phyloP scores from a whole-genome alignment of 2,888 invertebrate genomes.

The Uloborus plumipes region DNA sequence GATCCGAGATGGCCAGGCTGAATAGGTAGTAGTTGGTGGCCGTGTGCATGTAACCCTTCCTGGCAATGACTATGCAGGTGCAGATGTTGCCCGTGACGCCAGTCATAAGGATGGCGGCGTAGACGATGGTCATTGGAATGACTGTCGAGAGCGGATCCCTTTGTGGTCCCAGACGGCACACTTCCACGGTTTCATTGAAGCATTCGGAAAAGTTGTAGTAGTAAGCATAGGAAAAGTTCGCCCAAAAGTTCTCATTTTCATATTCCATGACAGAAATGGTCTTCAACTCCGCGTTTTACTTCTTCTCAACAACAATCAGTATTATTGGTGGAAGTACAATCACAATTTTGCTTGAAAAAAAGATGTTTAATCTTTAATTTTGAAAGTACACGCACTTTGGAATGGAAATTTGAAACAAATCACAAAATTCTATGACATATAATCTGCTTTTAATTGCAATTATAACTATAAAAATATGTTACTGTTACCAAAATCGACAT shows the following conservation, averaged over 20 bases:
- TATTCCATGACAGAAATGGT: background rate
- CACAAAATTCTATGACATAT: no score
- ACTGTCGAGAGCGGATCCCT: slow-evolving; percentile 51
- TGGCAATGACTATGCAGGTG: slow-evolving; percentile 84
- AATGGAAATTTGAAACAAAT: no score
- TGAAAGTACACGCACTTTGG: no score
- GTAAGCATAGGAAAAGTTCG: slow-evolving; percentile 4
- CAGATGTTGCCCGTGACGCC: slow-evolving; percentile 82
- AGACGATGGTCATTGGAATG: slow-evolving; percentile 77
- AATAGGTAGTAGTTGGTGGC: slow-evolving; percentile 88
- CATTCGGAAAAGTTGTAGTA: slow-evolving; percentile 24
- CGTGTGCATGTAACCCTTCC: slow-evolving; percentile 85
- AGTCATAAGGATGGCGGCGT: slow-evolving; percentile 79
- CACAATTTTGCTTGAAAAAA: no score
- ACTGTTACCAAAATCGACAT: no score
- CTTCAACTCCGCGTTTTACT: no score
- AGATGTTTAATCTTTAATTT: no score
- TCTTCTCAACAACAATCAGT: no score
- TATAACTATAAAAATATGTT: no score
- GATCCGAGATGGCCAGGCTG: slow-evolving; percentile 85
- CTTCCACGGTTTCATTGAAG: slow-evolving; percentile 19
- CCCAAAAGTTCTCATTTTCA: slow-evolving; percentile 6
- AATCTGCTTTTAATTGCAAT: no score
- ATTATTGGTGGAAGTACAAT: no score
- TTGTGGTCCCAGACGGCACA: slow-evolving; percentile 29